Base-by-base conservation (phyloP, 2,888 invertebrate genomes). In the Tryphoninae sp. region DNA sequence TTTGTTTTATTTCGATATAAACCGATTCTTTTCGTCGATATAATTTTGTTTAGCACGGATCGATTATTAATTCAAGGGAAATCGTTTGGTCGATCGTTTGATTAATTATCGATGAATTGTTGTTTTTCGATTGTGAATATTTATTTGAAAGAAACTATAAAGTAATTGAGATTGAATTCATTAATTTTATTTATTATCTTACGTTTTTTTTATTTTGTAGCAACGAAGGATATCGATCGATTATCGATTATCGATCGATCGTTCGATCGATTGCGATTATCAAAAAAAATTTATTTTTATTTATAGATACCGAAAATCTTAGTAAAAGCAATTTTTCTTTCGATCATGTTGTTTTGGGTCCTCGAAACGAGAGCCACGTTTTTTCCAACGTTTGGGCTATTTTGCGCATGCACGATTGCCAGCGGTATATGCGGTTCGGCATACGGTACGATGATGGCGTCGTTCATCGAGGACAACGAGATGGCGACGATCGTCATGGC, bases 401-500 rank as follows among this genome's bases (percentile, higher is more conserved):
- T 87, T 67, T 83, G 78, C 6, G 33, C 81, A 0, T 82, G 69
- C 58, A 80, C 85, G 6, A 68, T 67, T 0, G 42, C 51, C 16
- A 80, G 85, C 19, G 85, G 84, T 2, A 53, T 87, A 11, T 86
- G 85, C 51, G 83, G 83, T 7, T 81, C 72, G n/a, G 85, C 86
- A 23, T 87, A 88, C 92, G 94, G 94, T 84, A 90, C 93, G 0
- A 93, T 93, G 58, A 93, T 94, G 91, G 93, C 92, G 2, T 93
- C 93, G 0, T 86, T 93, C 1, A 93, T 93, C 85, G 91, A 92
- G 0, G 92, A 93, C 1, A 87, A 92, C 0, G 93, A 93, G 0
- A 86, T 93, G 4, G 92, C 93, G 87, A 90, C 92, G 0, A 92
- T 93, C 75, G 91, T 93, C 55, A 93, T 93, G 93, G 92, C 93